phyloP scores from a whole-genome alignment of 2,888 invertebrate genomes.

The Erpobdella octoculata region DNA sequence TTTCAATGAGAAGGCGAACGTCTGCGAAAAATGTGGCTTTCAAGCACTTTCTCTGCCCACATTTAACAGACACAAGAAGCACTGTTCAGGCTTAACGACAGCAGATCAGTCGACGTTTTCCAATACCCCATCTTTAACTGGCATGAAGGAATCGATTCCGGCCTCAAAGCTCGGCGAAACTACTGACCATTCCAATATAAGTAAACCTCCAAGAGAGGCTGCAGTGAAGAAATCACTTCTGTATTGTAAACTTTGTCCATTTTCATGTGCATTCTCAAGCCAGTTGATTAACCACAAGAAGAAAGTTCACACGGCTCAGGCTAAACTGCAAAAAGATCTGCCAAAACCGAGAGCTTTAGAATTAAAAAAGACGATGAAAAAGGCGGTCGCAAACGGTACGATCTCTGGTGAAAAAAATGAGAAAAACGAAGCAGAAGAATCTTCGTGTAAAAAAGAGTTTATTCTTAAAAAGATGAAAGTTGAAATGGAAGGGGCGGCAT shows the following conservation, averaged over 20 bases:
- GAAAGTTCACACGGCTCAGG: not conserved
- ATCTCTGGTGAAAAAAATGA: not conserved
- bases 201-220: conserved; percentile 4
- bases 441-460: not conserved
- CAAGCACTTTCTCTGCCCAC: conserved; percentile 23
- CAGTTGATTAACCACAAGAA: conserved; percentile 24
- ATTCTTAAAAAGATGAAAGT: conserved; percentile 10
- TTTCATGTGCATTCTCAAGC: conserved; percentile 19
- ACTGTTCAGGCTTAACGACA: conserved; percentile 17
- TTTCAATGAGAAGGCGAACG: conserved; percentile 12
- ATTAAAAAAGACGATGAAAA: too few species aligned
- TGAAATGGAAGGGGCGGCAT: not conserved
- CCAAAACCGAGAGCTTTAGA: too few species aligned
- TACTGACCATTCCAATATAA: not conserved
- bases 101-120: not conserved
- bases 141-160: not conserved
- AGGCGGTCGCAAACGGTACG: not conserved
- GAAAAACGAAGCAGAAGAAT: not conserved
- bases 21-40: conserved; percentile 21
- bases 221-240: not conserved
- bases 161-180: not conserved
- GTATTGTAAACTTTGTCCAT: conserved; percentile 10
- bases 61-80: conserved; percentile 22
- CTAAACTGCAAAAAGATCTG: not conserved
- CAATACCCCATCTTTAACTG: too few species aligned